These are phyloP conservation scores for Lycia hirtaria DNA, from an alignment of 2,888 invertebrate genomes.

Conservation along the genomic window DNA sequence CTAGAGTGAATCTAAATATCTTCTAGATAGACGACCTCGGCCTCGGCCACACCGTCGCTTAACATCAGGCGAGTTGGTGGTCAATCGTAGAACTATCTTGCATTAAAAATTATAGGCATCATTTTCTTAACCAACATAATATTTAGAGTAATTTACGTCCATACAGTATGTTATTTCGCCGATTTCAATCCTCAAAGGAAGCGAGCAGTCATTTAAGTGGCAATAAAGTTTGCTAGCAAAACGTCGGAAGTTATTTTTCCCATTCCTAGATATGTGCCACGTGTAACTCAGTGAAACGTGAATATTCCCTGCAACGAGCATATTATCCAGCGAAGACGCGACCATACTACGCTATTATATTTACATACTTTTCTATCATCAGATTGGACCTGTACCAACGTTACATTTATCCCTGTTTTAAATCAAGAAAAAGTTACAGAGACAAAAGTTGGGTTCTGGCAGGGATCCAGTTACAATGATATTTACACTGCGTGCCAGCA, in stretches of 20 bases:
- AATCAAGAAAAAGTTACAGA: slow-evolving; percentile 37
- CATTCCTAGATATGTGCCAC: slow-evolving; percentile 7
- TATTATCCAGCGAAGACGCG: slow-evolving; percentile 9
- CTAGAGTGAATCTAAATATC: too few species aligned
- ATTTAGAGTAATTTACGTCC: too few species aligned
- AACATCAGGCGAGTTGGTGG: too few species aligned
- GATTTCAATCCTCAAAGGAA: background rate
- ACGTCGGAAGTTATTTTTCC: slow-evolving; percentile 11
- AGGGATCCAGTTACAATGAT: slow-evolving; percentile 59
- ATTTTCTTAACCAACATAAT: too few species aligned
- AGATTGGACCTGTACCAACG: slow-evolving; percentile 46
- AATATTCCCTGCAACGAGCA: slow-evolving; percentile 10
- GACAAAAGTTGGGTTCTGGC: slow-evolving; percentile 50
- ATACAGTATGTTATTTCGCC: background rate
- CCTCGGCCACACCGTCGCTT: too few species aligned
- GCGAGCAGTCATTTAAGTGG: background rate
- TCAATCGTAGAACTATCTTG: too few species aligned
- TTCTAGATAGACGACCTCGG: too few species aligned
- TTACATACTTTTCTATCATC: slow-evolving; percentile 25
- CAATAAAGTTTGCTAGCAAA: slow-evolving; percentile 13
- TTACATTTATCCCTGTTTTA: slow-evolving; percentile 40
- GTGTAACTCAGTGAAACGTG: slow-evolving; percentile 18
- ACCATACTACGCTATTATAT: slow-evolving; percentile 13
- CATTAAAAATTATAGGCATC: too few species aligned
- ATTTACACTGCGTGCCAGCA: slow-evolving; percentile 53